phyloP scores from a whole-genome alignment of 2,113 vertebrate species.

The Chunga burmeisteri region DNA sequence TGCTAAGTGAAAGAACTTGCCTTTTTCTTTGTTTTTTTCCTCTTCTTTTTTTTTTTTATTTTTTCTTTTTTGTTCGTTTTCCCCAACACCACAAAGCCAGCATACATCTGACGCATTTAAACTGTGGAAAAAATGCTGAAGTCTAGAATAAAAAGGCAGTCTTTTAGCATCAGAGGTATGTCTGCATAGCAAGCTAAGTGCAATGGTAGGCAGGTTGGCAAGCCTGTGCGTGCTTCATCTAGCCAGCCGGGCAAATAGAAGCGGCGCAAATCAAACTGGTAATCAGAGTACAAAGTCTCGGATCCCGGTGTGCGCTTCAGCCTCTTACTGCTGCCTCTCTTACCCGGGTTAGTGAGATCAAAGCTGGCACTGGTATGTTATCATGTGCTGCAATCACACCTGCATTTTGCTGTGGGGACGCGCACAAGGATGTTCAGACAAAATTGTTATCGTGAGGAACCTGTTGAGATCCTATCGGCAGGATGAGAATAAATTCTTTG shows the following conservation, averaged over 20 bases:
- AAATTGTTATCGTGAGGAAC: background rate
- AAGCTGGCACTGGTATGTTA: background rate
- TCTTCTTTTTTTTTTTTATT: no score
- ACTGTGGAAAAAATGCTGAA: background rate
- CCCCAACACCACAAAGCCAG: background rate
- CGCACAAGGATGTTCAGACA: background rate
- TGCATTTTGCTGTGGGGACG: background rate
- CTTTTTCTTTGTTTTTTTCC: background rate
- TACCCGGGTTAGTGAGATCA: rapidly evolving
- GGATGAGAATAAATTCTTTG: background rate
- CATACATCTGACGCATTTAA: background rate
- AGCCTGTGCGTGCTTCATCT: background rate
- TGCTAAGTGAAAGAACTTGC: background rate
- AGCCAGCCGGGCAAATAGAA: background rate
- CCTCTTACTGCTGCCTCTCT: background rate
- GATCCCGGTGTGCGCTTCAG: background rate
- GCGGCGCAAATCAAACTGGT: rapidly evolving
- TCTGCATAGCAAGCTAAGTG: background rate
- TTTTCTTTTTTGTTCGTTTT: rapidly evolving
- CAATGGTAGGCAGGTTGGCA: background rate
- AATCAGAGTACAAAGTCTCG: rapidly evolving
- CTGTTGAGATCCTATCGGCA: background rate
- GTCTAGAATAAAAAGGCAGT: background rate
- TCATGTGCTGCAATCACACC: background rate
- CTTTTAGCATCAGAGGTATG: background rate